These are phyloP conservation scores for Limnephilus marmoratus DNA, from an alignment of 2,888 invertebrate species.

Conservation along the genomic window DNA sequence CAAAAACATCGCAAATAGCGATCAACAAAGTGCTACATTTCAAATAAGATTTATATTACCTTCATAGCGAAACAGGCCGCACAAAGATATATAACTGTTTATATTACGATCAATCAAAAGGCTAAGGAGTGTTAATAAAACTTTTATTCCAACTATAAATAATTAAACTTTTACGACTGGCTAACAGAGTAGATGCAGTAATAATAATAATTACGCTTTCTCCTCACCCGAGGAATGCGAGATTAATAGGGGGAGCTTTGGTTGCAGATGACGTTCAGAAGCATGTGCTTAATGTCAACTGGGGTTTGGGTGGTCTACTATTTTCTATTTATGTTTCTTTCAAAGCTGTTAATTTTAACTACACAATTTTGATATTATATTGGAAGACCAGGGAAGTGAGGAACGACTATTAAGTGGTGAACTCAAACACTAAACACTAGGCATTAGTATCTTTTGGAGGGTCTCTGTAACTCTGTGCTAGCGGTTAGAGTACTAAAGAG, in stretches of 20 bases:
- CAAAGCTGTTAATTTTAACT: not conserved
- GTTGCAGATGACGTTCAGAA: conserved; percentile 7
- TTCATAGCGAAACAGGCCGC: not conserved
- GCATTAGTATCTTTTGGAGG: too few relatives aligned
- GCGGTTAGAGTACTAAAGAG: not conserved
- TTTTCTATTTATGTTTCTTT: conserved; percentile 9
- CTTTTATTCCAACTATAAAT: conserved; percentile 27
- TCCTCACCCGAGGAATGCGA: not conserved
- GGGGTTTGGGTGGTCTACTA: conserved; percentile 41
- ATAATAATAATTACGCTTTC: not conserved
- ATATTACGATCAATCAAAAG: conserved; percentile 33
- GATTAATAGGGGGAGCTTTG: conserved; percentile 33
- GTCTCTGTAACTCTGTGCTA: too few relatives aligned
- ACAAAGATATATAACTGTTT: conserved; percentile 6
- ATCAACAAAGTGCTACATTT: not conserved
- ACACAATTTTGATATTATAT: not conserved
- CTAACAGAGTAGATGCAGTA: not conserved
- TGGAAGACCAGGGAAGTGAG: not conserved
- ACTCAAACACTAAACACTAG: not conserved
- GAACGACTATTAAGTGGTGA: not conserved
- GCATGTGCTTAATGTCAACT: conserved; percentile 36
- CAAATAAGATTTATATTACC: not conserved
- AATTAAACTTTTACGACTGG: conserved; percentile 32
- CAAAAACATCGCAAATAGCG: not conserved
- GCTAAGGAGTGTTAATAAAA: conserved; percentile 8